Evolutionary conservation across 2,888 invertebrate species (phyloP), one percentile per base, ranked within the genome.

Genomic region (Ptilodon capucinus): DNA sequence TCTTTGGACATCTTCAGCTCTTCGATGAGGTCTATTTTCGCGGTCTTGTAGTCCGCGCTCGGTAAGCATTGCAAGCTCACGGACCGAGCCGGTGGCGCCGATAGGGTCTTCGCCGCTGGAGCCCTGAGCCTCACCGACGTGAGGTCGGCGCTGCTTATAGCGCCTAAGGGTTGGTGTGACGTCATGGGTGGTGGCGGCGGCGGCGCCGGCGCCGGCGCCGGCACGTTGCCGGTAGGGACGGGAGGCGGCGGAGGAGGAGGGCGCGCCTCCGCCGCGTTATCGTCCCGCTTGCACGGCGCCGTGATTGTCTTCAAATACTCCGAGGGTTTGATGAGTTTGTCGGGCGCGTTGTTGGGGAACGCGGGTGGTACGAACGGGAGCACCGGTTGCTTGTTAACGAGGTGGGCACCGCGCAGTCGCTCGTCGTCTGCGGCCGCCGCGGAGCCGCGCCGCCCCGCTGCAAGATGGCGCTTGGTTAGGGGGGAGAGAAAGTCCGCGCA

Each of bases 1-100:
- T 98, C 97, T 81, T 95, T 97, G 38, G 97, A 97, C 92, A 97
- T 94, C 84, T 98, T 98, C 52, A 98, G 86, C 76, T 98, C 98
- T 40, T 97, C 97, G 57, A 98, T 98, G 40, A 98, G 88, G 81
- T 97, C 97, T 19, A 95, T 96, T 82, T 97, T 97, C 57, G 94
- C 95, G 42, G 93, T 92, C 66, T 94, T 92, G 85, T 94, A 96
- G 39, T 94, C 92, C 53, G 92, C 91, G 49, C 92, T 93, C 46
- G 94, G 92, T 32, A 95, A 81, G 66, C 95, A 94, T 79, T 95
- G 95, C 79, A 96, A 92, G 70, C 95, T 95, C 71, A 96, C 93
- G 66, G 95, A 95, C 45, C 96, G 91, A 0, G 90, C 74, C 0
- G 88, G 88, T 6, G 95, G 95, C n/a, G 96, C 96, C n/a, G 96